Evolutionary conservation across 2,888 invertebrate genomes (phyloP).

Genomic region (Yponomeuta plumbellus): DNA sequence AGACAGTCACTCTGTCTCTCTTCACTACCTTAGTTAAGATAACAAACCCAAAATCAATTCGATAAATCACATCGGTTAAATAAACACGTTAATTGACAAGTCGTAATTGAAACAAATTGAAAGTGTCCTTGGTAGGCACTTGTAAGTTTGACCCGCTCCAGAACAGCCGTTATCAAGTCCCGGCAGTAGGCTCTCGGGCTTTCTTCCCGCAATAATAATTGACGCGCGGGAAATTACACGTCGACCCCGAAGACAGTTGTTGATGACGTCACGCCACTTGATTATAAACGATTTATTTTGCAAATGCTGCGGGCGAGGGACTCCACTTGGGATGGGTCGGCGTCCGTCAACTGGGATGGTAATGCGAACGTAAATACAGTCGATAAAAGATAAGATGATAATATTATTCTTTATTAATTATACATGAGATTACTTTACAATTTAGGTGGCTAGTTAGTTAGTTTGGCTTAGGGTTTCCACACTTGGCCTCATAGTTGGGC

Average conservation of each 20-base stretch:
- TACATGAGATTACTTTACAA: too few relatives aligned
- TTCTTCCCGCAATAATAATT: slow-evolving; percentile 56
- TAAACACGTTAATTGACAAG: background rate
- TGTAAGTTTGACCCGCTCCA: slow-evolving; percentile 6
- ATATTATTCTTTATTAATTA: background rate
- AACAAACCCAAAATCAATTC: too few relatives aligned
- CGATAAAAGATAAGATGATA: background rate
- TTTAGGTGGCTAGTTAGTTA: too few relatives aligned
- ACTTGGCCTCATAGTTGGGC: too few relatives aligned
- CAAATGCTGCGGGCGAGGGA: slow-evolving; percentile 45
- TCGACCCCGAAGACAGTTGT: slow-evolving; percentile 69
- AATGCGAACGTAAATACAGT: background rate
- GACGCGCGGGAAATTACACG: slow-evolving; percentile 74
- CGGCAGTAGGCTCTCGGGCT: slow-evolving; percentile 56
- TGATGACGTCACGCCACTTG: slow-evolving; percentile 71
- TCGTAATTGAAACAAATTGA: slow-evolving; percentile 7
- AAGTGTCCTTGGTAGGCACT: background rate
- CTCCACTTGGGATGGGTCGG: slow-evolving; percentile 31
- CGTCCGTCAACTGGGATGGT: slow-evolving; percentile 30
- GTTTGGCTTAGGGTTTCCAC: too few relatives aligned
- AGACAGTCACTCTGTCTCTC: too few relatives aligned
- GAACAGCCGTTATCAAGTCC: slow-evolving; percentile 25
- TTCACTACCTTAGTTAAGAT: too few relatives aligned
- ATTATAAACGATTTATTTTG: slow-evolving; percentile 74
- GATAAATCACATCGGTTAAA: too few relatives aligned